These are phyloP conservation scores for Drosophila ananassae DNA, from an alignment of 1,140 invertebrate species.

Conservation along the genomic window DNA sequence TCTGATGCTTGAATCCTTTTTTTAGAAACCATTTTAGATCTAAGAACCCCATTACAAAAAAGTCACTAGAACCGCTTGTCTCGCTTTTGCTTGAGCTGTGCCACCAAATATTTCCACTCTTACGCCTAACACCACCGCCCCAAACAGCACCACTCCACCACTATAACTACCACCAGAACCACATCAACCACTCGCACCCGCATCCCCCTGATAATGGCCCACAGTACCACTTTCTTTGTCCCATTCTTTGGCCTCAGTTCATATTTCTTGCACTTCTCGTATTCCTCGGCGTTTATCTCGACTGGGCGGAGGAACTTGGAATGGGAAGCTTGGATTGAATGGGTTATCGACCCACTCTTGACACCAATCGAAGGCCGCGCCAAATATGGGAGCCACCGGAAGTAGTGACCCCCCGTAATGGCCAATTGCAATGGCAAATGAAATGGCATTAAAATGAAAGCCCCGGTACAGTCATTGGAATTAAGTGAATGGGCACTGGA, in stretches of 20 bases:
- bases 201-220: neutral
- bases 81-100: conserved; percentile 11
- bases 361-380: neutral
- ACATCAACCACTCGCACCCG: neutral
- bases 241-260: conserved; percentile 2
- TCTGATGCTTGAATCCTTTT: conserved; percentile 15
- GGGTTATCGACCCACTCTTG: conserved; percentile 3
- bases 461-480: too few relatives aligned
- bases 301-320: neutral
- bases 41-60: too few relatives aligned
- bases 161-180: neutral
- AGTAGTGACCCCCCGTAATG: neutral
- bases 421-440: neutral
- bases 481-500: too few relatives aligned
- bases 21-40: neutral
- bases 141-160: neutral
- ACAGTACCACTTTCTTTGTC: neutral
- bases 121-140: neutral
- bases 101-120: neutral
- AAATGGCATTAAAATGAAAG: too few relatives aligned
- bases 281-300: neutral
- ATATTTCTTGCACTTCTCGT: neutral
- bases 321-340: neutral
- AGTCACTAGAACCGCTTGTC: conserved; percentile 8
- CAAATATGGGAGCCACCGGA: conserved; percentile 3